These are phyloP conservation scores for Lophochroa leadbeateri DNA, from an alignment of 2,113 vertebrate species.

Conservation along the genomic window DNA sequence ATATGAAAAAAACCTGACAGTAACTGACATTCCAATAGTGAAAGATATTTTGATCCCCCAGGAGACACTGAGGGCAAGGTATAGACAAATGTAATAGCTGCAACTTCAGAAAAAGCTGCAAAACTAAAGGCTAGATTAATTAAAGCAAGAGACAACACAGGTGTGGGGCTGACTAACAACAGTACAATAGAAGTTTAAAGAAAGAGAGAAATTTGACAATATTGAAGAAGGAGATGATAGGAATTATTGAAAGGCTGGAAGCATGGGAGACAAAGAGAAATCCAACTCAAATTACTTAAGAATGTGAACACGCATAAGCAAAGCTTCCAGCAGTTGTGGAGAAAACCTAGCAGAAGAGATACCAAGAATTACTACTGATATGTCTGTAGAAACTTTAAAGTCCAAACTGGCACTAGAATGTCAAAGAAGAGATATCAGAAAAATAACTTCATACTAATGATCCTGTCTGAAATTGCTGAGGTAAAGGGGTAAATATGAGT, in stretches of 20 bases:
- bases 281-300: neutral
- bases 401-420: neutral
- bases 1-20: neutral
- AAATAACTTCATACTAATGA: neutral
- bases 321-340: neutral
- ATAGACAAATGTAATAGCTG: neutral
- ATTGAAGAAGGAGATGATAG: neutral
- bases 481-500: neutral
- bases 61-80: neutral
- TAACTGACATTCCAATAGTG: neutral
- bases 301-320: neutral
- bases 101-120: neutral
- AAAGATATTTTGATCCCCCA: neutral
- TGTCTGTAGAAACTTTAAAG: neutral
- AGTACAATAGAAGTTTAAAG: neutral
- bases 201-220: neutral
- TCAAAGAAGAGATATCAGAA: neutral
- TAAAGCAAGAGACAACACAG: neutral
- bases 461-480: neutral
- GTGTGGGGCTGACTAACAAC: neutral
- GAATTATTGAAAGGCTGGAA: neutral
- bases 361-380: neutral
- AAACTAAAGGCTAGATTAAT: neutral
- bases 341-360: neutral
- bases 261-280: fast-evolving